A percentile compares a stretch with the other conserved stretches of the same genome.
These are phyloP conservation scores for Buceros bicornis DNA, from an alignment of 2,797 vertebrate species.

Conservation along the genomic window DNA sequence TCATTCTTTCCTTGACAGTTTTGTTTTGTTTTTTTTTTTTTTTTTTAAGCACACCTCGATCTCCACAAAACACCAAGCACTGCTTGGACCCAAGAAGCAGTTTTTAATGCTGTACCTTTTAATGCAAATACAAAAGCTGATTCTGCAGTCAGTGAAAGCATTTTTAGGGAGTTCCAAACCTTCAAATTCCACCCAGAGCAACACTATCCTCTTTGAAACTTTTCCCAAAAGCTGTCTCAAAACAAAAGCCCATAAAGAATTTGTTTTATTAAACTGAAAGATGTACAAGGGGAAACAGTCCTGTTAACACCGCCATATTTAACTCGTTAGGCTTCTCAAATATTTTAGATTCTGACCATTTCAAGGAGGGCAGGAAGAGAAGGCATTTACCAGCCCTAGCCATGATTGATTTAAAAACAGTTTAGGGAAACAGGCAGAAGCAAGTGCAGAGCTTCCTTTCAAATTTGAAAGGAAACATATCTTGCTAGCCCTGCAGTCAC, in stretches of 20 bases:
- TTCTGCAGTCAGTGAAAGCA: neutral
- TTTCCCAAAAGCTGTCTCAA: neutral
- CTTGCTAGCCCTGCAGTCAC: slow-evolving; percentile 32
- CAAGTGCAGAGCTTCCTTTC: slow-evolving; percentile 55
- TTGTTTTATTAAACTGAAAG: slow-evolving; percentile 14
- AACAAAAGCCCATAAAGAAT: neutral
- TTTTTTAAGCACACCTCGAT: neutral
- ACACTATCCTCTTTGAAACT: neutral
- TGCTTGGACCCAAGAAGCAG: neutral
- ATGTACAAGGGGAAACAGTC: neutral
- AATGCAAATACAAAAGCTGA: neutral
- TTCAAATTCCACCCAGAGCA: neutral
- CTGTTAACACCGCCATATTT: slow-evolving; percentile 28
- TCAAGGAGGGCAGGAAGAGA: neutral
- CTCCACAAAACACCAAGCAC: neutral
- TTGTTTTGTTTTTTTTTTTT: neutral
- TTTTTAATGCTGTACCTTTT: slow-evolving; percentile 22
- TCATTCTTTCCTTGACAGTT: neutral
- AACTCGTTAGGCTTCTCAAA: slow-evolving; percentile 22
- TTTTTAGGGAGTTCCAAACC: slow-evolving; percentile 5
- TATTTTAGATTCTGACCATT: slow-evolving; percentile 22
- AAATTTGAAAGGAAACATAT: slow-evolving; percentile 50
- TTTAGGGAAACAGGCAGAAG: slow-evolving; percentile 45
- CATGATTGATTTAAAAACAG: slow-evolving; percentile 48
- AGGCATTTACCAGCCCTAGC: neutral